phyloP scores from a whole-genome alignment of 2,888 invertebrate species.

The Lottia gigantea region DNA sequence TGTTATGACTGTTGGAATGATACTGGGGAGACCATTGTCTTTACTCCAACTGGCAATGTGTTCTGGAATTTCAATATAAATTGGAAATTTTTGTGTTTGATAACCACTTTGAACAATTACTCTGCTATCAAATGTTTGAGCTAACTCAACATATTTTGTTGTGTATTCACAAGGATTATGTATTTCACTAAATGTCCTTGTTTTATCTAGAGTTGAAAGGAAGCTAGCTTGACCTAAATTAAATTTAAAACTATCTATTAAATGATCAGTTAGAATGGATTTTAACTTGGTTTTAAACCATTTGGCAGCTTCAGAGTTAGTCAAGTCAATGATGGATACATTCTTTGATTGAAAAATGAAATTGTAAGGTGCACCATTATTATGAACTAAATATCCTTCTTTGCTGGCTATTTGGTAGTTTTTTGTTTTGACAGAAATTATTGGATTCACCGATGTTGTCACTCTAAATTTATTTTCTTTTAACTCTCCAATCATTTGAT shows the following conservation, averaged over 20 bases:
- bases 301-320: slow-evolving; percentile 82
- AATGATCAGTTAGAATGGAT: slow-evolving; percentile 74
- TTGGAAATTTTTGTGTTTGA: slow-evolving; percentile 83
- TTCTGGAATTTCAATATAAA: slow-evolving; percentile 84
- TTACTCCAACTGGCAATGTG: slow-evolving; percentile 88
- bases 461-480: slow-evolving; percentile 77
- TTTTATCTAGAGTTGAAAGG: slow-evolving; percentile 30
- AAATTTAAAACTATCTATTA: slow-evolving; percentile 88
- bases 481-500: slow-evolving; percentile 74
- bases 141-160: slow-evolving; percentile 44
- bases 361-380: slow-evolving; percentile 21
- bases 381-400: slow-evolving; percentile 69
- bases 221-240: slow-evolving; percentile 75
- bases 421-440: slow-evolving; percentile 84
- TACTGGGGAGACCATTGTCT: slow-evolving; percentile 79
- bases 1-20: slow-evolving; percentile 82
- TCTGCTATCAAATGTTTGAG: slow-evolving; percentile 72
- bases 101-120: slow-evolving; percentile 88
- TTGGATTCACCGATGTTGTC: slow-evolving; percentile 78
- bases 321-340: slow-evolving; percentile 81
- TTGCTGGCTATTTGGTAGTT: slow-evolving; percentile 81
- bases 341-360: slow-evolving; percentile 78
- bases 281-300: slow-evolving; percentile 81
- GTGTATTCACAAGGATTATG: slow-evolving; percentile 47
- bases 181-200: slow-evolving; percentile 31